Percentiles rank a stretch among this genome's conserved stretches.
phyloP scores from a whole-genome alignment of 2,113 vertebrate genomes.

The Ranitomeya imitator region DNA sequence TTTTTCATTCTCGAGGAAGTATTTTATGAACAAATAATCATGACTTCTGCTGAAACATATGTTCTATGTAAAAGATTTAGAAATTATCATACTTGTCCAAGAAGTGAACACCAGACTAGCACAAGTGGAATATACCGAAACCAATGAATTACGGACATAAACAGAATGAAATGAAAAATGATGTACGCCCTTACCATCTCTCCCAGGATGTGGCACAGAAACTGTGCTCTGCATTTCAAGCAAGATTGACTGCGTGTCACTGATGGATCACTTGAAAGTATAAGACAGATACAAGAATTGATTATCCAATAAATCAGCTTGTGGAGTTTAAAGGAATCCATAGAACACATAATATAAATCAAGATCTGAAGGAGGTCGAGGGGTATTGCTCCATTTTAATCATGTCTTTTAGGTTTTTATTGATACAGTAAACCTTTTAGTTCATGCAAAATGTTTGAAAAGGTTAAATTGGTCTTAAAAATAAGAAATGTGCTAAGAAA shows the following conservation, averaged over 20 bases:
- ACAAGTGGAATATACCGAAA: neutral
- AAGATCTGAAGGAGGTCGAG: conserved; percentile 65
- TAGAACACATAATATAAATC: conserved; percentile 78
- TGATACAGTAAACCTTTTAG: neutral
- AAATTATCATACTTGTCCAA: neutral
- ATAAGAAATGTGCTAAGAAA: neutral
- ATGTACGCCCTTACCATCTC: conserved; percentile 60
- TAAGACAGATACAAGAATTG: conserved; percentile 89
- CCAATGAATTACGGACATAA: conserved; percentile 8
- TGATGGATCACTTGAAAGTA: conserved; percentile 84
- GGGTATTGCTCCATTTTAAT: conserved; percentile 59
- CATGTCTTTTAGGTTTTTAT: neutral
- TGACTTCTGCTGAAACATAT: neutral
- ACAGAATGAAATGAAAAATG: conserved; percentile 58
- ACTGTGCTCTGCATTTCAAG: conserved; percentile 70
- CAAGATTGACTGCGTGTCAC: conserved; percentile 80
- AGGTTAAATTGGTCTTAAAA: neutral
- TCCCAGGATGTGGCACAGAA: conserved; percentile 66
- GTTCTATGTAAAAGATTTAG: neutral
- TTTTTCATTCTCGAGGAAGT: neutral
- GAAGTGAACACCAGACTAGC: neutral
- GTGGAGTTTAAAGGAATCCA: conserved; percentile 64
- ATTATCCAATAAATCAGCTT: conserved; percentile 86
- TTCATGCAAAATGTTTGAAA: neutral
- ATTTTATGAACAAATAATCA: neutral